phyloP scores from a whole-genome alignment of 2,113 vertebrate genomes.

The Sylvietta virens region DNA sequence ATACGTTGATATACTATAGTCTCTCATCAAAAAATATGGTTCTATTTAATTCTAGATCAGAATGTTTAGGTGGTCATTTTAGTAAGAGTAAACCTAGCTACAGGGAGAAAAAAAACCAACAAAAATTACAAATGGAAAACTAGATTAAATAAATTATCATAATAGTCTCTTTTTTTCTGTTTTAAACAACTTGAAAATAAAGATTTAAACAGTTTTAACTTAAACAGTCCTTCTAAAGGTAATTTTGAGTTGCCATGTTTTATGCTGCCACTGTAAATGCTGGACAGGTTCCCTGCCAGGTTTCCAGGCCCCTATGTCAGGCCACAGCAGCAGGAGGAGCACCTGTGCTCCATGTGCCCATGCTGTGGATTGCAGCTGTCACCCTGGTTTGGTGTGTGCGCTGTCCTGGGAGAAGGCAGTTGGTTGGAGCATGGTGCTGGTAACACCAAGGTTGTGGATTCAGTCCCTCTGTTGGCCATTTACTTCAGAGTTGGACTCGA shows the following conservation, averaged over 20 bases:
- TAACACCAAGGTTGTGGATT: not conserved
- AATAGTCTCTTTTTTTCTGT: not conserved
- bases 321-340: not conserved
- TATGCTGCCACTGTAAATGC: not conserved
- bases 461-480: not conserved
- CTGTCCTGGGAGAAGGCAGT: not conserved
- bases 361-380: not conserved
- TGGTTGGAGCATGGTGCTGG: not conserved
- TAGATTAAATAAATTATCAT: not conserved
- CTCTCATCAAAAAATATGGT: not conserved
- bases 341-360: rapidly evolving
- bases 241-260: not conserved
- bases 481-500: rapidly evolving
- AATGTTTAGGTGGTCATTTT: not conserved
- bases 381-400: rapidly evolving
- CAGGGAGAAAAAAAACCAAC: not conserved
- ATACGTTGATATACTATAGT: not conserved
- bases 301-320: not conserved
- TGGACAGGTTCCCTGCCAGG: not conserved
- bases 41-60: not conserved
- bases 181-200: not conserved
- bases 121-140: not conserved
- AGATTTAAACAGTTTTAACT: not conserved
- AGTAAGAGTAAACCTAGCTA: not conserved
- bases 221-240: not conserved